Base-by-base conservation (phyloP, 2,113 vertebrate genomes). In the Cynocephalus volans region DNA sequence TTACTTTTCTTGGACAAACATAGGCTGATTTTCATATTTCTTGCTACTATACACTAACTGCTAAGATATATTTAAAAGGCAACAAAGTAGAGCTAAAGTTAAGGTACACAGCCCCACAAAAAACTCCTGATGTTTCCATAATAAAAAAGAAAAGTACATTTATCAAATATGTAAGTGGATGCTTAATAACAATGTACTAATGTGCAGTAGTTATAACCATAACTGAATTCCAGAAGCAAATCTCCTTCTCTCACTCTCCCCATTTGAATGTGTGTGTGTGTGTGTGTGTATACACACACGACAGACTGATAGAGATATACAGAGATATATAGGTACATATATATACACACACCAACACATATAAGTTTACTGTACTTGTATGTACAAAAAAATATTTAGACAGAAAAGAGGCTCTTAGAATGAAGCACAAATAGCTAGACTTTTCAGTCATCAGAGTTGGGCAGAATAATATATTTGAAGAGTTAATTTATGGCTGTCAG, bases 301-400 rank as follows among this genome's bases (percentile, higher is more conserved):
- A 41, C 41, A 41, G 41, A 41, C 4, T 41, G 41, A 41, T 41
- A 41, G 41, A 41, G 41, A 41, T 41, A 41, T 41, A 41, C 41
- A 41, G 41, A 41, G 41, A 75, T 7, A 12, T 10, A 41, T 24
- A n/a, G 6, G 64, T 3, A 69, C 0, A 17, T 8, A 77, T 2
- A 67, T 2, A 28, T 1, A 83, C 4, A 64, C 13, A 62, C 12
- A 73, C 23, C 67, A 8, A 67, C 6, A 26, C 13, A 93, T 6
- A 48, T 21, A 69, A 77, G 50, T 65, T 70, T 62, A 72, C 18
- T 54, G 2, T 64, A 56, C 15, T 85, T 69, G 82, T 5, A 86
- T n/a, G 7, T 28, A 93, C 2, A 95, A 65, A 1, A 64, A 95
- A 96, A 84, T 48, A 72, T 79, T 96, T 88, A 88, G 90, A 90